phyloP scores from a whole-genome alignment of 2,797 vertebrate species.

The Pygocentrus nattereri region DNA sequence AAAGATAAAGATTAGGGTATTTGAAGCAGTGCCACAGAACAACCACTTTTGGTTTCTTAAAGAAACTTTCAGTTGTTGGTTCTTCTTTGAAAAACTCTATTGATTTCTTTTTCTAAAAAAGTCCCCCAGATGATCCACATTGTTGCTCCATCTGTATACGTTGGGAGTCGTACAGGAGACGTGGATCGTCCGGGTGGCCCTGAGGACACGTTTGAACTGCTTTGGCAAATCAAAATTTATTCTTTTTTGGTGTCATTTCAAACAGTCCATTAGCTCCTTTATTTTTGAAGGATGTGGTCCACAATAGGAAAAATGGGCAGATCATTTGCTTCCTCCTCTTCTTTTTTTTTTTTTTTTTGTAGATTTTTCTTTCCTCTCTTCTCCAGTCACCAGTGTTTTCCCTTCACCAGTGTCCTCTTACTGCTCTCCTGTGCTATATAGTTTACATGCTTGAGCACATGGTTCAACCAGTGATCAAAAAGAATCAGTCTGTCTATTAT shows the following conservation, averaged over 20 bases:
- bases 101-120: no score
- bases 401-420: no score
- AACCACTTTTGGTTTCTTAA: neutral
- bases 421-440: neutral
- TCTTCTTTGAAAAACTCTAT: neutral
- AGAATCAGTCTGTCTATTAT: neutral
- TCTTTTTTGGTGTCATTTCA: neutral
- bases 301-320: neutral
- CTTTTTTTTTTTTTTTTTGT: neutral
- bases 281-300: neutral
- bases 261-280: neutral
- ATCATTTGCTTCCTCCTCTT: neutral
- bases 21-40: neutral
- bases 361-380: neutral
- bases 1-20: neutral
- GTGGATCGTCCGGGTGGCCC: neutral
- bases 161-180: no score
- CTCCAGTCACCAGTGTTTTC: constrained; percentile 29
- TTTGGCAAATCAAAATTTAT: neutral
- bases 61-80: neutral
- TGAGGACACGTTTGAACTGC: neutral
- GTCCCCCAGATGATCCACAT: no score
- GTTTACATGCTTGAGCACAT: neutral
- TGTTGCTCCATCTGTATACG: no score
- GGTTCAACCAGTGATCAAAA: neutral